A percentile compares a stretch with the other conserved stretches of the same genome.
Evolutionary conservation across 2,888 invertebrate species (phyloP).

Genomic region (Nephrotoma appendiculata): DNA sequence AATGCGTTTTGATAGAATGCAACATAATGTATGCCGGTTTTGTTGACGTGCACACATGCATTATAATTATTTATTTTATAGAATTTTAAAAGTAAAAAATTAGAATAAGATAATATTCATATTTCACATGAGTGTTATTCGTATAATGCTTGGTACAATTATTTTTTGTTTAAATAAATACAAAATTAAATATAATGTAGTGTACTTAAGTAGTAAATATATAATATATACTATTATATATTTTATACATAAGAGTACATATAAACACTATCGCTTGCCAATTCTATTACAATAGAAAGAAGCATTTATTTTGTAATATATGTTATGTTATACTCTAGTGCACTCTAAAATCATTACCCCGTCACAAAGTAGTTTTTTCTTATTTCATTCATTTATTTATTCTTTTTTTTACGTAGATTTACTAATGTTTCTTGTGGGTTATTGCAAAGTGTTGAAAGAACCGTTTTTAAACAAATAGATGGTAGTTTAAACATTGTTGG

Average conservation of each 20-base stretch:
- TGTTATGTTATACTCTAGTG: constrained; percentile 5
- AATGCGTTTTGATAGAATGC: background rate
- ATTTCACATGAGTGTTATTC: background rate
- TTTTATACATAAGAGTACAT: too few relatives aligned
- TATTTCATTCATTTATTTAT: background rate
- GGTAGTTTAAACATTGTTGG: background rate
- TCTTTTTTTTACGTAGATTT: background rate
- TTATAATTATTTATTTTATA: background rate
- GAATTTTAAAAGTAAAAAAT: background rate
- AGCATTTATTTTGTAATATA: constrained; percentile 1
- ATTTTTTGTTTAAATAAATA: too few relatives aligned
- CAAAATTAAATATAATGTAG: too few relatives aligned
- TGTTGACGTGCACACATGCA: background rate
- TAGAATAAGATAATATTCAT: background rate
- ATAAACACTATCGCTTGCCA: background rate
- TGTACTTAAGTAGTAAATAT: too few relatives aligned
- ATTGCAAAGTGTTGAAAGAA: background rate
- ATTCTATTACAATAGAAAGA: background rate
- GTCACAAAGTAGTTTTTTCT: background rate
- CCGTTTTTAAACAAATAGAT: background rate
- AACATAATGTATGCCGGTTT: background rate
- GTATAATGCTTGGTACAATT: background rate
- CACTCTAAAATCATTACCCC: background rate
- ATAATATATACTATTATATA: too few relatives aligned
- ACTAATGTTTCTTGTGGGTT: background rate